Conservation (phyloP, 2,113 vertebrate genomes). For the Nothoprocta perdicaria region DNA sequence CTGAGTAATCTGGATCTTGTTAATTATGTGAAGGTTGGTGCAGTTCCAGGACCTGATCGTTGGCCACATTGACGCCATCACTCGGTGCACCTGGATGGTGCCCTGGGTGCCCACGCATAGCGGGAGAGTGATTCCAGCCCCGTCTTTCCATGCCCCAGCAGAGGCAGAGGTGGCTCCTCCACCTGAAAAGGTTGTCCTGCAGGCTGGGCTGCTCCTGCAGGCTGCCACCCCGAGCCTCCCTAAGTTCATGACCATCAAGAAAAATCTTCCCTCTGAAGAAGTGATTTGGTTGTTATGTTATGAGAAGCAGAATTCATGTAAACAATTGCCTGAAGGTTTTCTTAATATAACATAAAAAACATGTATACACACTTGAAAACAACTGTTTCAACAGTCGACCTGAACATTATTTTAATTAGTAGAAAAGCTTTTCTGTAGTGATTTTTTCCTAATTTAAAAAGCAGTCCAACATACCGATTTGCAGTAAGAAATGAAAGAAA, state of each 20-base stretch:
- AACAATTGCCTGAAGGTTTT: neutral
- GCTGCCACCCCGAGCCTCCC: neutral
- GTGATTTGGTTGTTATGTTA: neutral
- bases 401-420: no score
- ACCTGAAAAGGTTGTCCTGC: neutral
- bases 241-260: neutral
- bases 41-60: neutral
- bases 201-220: neutral
- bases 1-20: neutral
- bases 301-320: neutral
- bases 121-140: neutral
- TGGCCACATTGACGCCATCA: rapidly evolving
- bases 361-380: neutral
- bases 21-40: neutral
- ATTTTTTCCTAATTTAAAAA: neutral
- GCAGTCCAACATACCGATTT: neutral
- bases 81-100: neutral
- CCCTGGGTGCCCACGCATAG: neutral
- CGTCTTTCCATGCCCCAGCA: rapidly evolving
- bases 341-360: no score
- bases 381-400: neutral
- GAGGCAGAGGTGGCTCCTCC: neutral
- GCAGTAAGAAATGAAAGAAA: neutral
- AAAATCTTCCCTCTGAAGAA: neutral
- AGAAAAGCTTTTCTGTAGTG: neutral